Base-by-base conservation (phyloP, 2,888 invertebrate species). In the Biston betularia region DNA sequence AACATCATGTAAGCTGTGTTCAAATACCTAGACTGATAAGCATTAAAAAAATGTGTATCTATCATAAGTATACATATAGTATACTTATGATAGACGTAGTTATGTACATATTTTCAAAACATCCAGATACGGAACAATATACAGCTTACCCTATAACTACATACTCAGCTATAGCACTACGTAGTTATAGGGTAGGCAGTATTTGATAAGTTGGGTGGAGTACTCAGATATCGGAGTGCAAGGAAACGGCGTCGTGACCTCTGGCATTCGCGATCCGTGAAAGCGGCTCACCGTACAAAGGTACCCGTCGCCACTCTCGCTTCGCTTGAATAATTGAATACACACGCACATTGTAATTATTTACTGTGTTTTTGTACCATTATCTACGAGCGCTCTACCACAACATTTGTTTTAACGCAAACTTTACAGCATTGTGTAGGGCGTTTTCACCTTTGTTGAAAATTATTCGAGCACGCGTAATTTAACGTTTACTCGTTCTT, bases 221-320 rank as follows among this genome's bases (percentile, higher is more conserved):
- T 24, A 24, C 24, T 57, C 35, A 76, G 76, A 78, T 78, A 77
- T 79, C 72, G 74, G 75, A 81, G 77, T 80, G 75, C 76, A 77
- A 71, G 75, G 69, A 62, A 77, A 75, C 70, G 77, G 75, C 71
- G 62, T 6, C 76, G 72, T 67, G 81, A 86, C 86, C 86, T 86
- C 85, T 87, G 80, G 76, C 80, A 87, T 87, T 86, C 76, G 69
- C 56, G 76, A 79, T 79, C 75, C 75, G 72, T 74, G 70, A 75
- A 67, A 75, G 66, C 73, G 65, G 76, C 58, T 67, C 57, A 24
- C 71, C 58, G 71, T 66, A 76, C 76, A 75, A 78, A 78, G 77
- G 76, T 74, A 69, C 70, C 73, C 76, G 74, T 73, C 62, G 49
- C 48, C 56, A 42, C 54, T 57, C 63, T 56, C 68, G 58, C 62